Conservation (phyloP, 2,888 invertebrate genomes). For the Cactoblastis cactorum region DNA sequence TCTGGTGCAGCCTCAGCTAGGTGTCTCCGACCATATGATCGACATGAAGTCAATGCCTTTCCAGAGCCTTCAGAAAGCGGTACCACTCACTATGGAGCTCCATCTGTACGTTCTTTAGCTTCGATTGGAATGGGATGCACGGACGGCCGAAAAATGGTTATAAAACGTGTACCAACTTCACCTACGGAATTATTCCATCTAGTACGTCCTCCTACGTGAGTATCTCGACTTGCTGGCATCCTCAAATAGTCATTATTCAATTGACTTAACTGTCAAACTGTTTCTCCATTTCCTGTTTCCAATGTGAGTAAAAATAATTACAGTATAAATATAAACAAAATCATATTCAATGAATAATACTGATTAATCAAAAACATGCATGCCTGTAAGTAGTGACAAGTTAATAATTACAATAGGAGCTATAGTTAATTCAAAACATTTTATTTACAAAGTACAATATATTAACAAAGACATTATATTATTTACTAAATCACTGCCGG, state of each 20-base stretch:
- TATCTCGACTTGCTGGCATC: slow-evolving; percentile 62
- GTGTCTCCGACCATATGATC: slow-evolving; percentile 71
- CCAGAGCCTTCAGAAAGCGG: slow-evolving; percentile 82
- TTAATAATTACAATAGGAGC: too few species aligned
- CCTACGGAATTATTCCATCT: slow-evolving; percentile 92
- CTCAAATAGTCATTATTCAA: slow-evolving; percentile 68
- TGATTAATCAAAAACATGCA: too few species aligned
- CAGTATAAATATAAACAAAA: not conserved
- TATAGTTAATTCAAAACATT: too few species aligned
- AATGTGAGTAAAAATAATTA: not conserved
- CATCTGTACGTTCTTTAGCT: slow-evolving; percentile 87
- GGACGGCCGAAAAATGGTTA: slow-evolving; percentile 91
- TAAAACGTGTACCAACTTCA: slow-evolving; percentile 90
- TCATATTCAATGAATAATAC: too few species aligned
- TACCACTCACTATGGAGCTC: slow-evolving; percentile 81
- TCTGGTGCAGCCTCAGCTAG: slow-evolving; percentile 72
- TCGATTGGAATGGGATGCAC: slow-evolving; percentile 94
- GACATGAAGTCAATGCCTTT: slow-evolving; percentile 51
- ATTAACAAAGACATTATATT: too few species aligned
- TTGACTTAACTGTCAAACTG: slow-evolving; percentile 49
- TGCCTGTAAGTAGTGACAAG: too few species aligned
- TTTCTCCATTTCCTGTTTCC: slow-evolving; percentile 27
- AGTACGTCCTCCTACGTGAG: slow-evolving; percentile 90
- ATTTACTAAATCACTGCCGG: not conserved
- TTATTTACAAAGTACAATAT: too few species aligned